Evolutionary conservation across 2,113 vertebrate genomes (phyloP), one percentile per base, ranked within the genome.

Genomic region (Macrotus californicus): DNA sequence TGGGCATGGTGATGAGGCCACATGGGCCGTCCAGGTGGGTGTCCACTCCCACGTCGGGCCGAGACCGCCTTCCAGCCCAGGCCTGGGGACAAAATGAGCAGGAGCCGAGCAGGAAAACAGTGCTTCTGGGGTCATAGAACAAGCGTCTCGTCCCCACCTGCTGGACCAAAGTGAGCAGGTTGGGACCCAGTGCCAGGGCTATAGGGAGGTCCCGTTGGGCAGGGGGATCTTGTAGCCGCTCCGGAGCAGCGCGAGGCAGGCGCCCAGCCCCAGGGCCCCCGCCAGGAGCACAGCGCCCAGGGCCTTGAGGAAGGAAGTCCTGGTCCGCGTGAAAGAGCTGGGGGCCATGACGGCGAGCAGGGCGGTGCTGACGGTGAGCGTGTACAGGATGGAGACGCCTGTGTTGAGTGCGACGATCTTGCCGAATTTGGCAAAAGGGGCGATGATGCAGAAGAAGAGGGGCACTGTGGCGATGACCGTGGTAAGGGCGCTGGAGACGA

Each of bases 331-430:
- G 98, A 99, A 99, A 97, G 97, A 98, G 88, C 98, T 93, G 0
- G 99, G 99, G 0, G 98, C 99, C 99, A 99, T 98, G 96, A 98
- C 97, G 84, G 99, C 99, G 46, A 99, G 97, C 97, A 99, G 98
- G 87, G 99, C 99, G 0, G 99, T 99, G 96, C 99, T 99, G 96
- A 99, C 99, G 0, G 99, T 99, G n/a, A 99, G 92, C 0, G 99
- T 99, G 98, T 99, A 99, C 16, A 99, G 93, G 97, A 99, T 99
- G 97, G 99, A 99, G 21, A 99, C 97, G 0, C 98, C 99, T 0
- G 99, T 99, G 99, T 99, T 99, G 94, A 99, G 99, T 6, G 99
- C 99, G 93, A 99, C 99, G 0, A 99, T 99, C 98, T 99, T 99
- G 92, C 99, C 99, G 0, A 99, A 99, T 93, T 99, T 99, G 72